Evolutionary conservation across 2,113 vertebrate genomes (phyloP), one percentile per base, ranked within the genome.

Genomic region (Centrocercus urophasianus): DNA sequence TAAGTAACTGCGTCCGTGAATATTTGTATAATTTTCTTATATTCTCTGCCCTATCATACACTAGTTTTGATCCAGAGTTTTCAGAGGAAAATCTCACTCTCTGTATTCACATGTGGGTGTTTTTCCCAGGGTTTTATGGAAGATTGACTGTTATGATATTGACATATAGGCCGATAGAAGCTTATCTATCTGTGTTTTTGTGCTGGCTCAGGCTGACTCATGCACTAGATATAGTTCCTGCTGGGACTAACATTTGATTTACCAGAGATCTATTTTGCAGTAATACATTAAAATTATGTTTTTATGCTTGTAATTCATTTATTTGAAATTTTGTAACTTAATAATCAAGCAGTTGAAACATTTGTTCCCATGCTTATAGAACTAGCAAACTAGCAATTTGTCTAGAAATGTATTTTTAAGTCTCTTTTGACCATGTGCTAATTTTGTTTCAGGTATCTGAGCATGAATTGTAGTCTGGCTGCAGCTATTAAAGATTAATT

Each of bases 171-270:
- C 45, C 67, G 42, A 74, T 32, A 47, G 66, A 83, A 86, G 69
- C 36, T 77, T 90, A 42, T 78, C 63, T 88, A 8, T 66, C 45
- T 45, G 22, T 3, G 9, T 87, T 95, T 84, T 85, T 89, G 27
- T 81, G 82, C 87, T 89, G 60, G 72, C 61, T 90, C 70, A 83
- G 61, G 48, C 85, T 94, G 87, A 95, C 76, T 94, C 77, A 80
- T 79, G 38, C 14, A 21, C 45, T 87, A 56, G 30, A 67, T 83
- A 57, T 7, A 83, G 56, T 85, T 83, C 71, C 91, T 45, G 61
- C 40, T 83, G 77, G 56, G 45, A 64, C 74, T 86, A 75, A 66
- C 11, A 8, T 93, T 92, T 75, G 34, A 61, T 93, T 89, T 94
- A 61, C 47, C 32, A 48, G 65, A 89, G 30, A 88, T 73, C 57